These are phyloP conservation scores for Diadumene lineata DNA, from an alignment of 92 coral and sea anemone genomes.

Conservation along the genomic window DNA sequence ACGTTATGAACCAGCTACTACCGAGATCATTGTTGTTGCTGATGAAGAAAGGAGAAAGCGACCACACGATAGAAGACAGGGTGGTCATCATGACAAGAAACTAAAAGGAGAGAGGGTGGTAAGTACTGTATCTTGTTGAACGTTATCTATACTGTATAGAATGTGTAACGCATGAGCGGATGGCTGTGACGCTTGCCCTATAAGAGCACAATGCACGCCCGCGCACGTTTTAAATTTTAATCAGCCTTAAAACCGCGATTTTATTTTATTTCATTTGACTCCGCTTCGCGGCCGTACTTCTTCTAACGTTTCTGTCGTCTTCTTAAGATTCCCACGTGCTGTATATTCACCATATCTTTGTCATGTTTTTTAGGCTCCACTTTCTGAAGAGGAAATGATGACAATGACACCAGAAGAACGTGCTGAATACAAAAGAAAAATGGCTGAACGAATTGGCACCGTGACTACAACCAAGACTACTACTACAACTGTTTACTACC, in stretches of 20 bases:
- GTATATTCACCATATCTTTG: too few species aligned
- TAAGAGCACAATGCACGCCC: too few species aligned
- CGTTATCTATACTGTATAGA: too few species aligned
- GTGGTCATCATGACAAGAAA: conserved; percentile 48
- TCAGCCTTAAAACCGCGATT: too few species aligned
- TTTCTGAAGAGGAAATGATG: conserved; percentile 72
- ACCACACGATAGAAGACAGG: conserved; percentile 35
- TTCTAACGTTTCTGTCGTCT: too few species aligned
- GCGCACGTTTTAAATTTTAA: too few species aligned
- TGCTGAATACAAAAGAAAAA: conserved; percentile 56
- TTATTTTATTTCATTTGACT: too few species aligned
- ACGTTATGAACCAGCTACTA: conserved; percentile 68
- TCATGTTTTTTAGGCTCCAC: conserved; percentile 66
- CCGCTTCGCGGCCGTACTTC: too few species aligned
- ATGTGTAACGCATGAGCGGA: too few species aligned
- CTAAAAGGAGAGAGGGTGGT: conserved; percentile 42
- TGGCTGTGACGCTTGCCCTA: too few species aligned
- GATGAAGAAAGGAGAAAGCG: conserved; percentile 68
- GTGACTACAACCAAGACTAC: conserved; percentile 56
- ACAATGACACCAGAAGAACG: conserved; percentile 92
- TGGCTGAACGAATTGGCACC: conserved; percentile 54
- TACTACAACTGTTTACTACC: conserved; percentile 40
- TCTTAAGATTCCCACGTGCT: too few species aligned
- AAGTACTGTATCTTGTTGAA: conserved; percentile 2
- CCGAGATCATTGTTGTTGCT: conserved; percentile 74